These are phyloP conservation scores for Cremastinae sp. DNA, from an alignment of 2,888 invertebrate species.

Conservation along the genomic window DNA sequence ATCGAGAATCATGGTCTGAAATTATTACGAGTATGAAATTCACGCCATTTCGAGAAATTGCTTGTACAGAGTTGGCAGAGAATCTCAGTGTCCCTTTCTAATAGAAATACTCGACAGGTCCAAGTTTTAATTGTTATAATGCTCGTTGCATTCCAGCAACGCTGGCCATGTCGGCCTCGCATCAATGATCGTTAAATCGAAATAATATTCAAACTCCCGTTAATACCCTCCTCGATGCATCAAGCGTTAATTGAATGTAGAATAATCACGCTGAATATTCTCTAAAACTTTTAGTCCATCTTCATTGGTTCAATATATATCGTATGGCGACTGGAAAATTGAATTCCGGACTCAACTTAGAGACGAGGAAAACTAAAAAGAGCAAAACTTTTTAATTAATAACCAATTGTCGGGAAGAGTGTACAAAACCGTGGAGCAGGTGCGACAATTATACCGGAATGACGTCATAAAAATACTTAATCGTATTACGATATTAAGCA, in stretches of 20 bases:
- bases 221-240: constrained; percentile 46
- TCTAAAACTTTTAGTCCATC: neutral
- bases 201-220: constrained; percentile 58
- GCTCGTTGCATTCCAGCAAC: constrained; percentile 63
- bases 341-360: neutral
- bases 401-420: constrained; percentile 12
- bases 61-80: constrained; percentile 9
- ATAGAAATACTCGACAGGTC: constrained; percentile 43
- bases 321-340: neutral
- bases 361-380: neutral
- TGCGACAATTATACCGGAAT: constrained; percentile 44
- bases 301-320: constrained; percentile 5
- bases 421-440: constrained; percentile 24
- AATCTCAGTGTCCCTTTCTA: constrained; percentile 6
- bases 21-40: constrained; percentile 65
- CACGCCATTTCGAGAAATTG: constrained; percentile 28
- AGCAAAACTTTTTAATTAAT: constrained; percentile 19
- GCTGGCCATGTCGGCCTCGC: constrained; percentile 59
- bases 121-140: constrained; percentile 75
- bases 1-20: constrained; percentile 73
- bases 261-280: constrained; percentile 37
- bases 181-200: constrained; percentile 65
- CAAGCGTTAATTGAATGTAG: constrained; percentile 53
- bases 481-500: constrained; percentile 39
- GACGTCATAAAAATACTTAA: constrained; percentile 41